Evolutionary conservation across 2,797 vertebrate species (phyloP).

Genomic region (Enteromius anoplus): DNA sequence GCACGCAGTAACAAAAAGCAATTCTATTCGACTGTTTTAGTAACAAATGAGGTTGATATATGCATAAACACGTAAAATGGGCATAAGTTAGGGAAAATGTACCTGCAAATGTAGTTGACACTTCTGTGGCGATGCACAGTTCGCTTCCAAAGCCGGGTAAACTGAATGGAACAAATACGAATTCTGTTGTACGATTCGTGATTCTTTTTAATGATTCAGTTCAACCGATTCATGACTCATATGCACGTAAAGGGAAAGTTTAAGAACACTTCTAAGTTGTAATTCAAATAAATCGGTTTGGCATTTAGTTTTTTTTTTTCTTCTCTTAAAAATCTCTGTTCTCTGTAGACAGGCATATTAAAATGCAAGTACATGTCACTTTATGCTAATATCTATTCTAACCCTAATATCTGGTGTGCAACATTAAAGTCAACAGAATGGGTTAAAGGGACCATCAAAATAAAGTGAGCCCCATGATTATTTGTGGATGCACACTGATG

Average conservation of each 20-base stretch:
- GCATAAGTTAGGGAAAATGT: background rate
- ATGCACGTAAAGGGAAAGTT: background rate
- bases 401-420: no score
- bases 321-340: no score
- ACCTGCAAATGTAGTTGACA: background rate
- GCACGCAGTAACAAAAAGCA: background rate
- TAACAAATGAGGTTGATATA: background rate
- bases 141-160: background rate
- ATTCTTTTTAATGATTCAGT: background rate
- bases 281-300: background rate
- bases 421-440: no score
- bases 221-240: background rate
- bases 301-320: background rate
- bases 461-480: background rate
- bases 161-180: background rate
- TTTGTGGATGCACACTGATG: background rate
- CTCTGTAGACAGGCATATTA: background rate
- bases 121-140: background rate
- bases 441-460: no score
- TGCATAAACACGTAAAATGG: background rate
- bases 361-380: background rate
- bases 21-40: background rate
- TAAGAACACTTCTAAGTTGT: background rate
- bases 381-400: no score
- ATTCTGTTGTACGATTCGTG: background rate